Percentiles rank a stretch among this genome's conserved stretches.
Conservation (phyloP, 2,797 vertebrate species). For the Chrysocyon brachyurus region DNA sequence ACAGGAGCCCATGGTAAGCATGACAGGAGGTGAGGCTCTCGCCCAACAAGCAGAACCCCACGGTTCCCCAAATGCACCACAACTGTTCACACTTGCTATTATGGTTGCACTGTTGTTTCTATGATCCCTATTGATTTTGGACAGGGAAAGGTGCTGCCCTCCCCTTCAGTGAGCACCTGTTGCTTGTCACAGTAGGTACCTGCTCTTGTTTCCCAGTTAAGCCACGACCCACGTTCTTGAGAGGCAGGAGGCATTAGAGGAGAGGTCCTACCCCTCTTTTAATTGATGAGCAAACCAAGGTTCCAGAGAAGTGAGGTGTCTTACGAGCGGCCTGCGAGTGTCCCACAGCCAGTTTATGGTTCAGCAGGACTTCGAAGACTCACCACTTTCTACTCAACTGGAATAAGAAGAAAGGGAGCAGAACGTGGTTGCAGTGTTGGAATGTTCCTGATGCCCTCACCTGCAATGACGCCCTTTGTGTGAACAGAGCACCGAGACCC, state of each 20-base stretch:
- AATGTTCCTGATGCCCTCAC: background rate
- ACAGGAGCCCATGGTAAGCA: no score
- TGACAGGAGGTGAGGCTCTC: background rate
- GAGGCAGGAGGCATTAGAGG: no score
- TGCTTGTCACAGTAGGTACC: background rate
- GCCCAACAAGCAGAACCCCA: background rate
- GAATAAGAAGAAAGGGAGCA: background rate
- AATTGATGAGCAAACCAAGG: background rate
- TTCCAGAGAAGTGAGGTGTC: background rate
- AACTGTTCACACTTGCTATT: background rate
- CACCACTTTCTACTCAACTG: background rate
- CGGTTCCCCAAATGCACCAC: background rate
- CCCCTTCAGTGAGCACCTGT: background rate
- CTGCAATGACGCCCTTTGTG: background rate
- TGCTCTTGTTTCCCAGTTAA: background rate
- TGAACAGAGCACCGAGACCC: background rate
- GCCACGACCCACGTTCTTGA: background rate
- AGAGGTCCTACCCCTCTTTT: background rate
- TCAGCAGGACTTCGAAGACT: background rate
- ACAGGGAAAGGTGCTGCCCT: background rate
- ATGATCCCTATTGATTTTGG: background rate
- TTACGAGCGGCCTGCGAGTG: background rate
- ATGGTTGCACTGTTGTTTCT: background rate
- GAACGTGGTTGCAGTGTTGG: rapidly evolving
- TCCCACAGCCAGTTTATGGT: background rate